Base-by-base conservation (phyloP, 2,888 invertebrate genomes). In the Chaitophorus viminalis region DNA sequence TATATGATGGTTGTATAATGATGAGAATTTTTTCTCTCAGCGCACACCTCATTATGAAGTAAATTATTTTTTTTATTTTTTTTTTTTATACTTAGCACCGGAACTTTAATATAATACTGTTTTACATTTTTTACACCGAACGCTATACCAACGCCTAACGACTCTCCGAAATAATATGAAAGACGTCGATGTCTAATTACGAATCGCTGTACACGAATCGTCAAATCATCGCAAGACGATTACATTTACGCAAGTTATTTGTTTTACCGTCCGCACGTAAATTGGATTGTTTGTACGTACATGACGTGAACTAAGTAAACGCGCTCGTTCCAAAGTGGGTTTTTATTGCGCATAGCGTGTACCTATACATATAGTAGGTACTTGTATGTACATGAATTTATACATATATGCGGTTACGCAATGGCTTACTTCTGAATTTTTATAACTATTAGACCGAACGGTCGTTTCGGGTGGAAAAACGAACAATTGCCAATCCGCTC, bases 271-370 rank as follows among this genome's bases (percentile, higher is more conserved):
- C 65, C 31, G 76, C 17, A 82, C 11, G 21, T 39, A 68, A 81
- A 81, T 82, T 82, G 70, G 81, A 82, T 31, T 82, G 70, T 82
- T 70, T 21, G 81, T 70, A 82, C 81, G 17, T 65, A 54, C 33
- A 79, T 33, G 33, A 65, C 29, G 79, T 33, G n/a, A 65, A 79
- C 79, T 31, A 52, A 70, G 8, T 29, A 81, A 52, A 52, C n/a
- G 17, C 25, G n/a, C 25, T 29, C 8, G n/a, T n/a, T n/a, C 31
- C 31, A 21, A 81, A 81, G 31, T 70, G 70, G 52, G 5, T 9
- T 82, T 82, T 82, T 52, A 82, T 82, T 82, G n/a, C 70, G 29
- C 21, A 39, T 18, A 29, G 31, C n/a, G 29, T 60, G 60, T 46
- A 46, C n/a, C n/a, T 78, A 60, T 11, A 39, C 39, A 39, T n/a